Base-by-base conservation (phyloP, 2,888 invertebrate species). In the Trachelus stipa region DNA sequence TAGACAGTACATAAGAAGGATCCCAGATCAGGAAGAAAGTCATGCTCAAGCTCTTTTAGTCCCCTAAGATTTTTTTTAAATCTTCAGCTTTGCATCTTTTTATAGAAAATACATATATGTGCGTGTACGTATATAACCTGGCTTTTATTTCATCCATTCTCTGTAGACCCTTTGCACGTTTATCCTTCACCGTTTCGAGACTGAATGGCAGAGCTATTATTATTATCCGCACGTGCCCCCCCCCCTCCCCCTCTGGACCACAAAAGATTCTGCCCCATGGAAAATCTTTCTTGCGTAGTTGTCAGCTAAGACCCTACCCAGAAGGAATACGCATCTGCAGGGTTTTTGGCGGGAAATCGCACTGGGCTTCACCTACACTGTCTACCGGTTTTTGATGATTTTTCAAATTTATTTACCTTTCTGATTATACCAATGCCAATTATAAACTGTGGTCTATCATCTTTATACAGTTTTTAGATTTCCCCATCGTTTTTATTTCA, bases 161-260 rank as follows among this genome's bases (percentile, higher is more conserved):
- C 12, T 71, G 71, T 3, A 34, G 71, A 31, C 71, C 71, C 71
- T 34, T 71, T 15, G 31, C n/a, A 71, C 71, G 71, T 71, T 71
- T 71, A 71, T 71, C 71, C 71, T 56, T 56, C 71, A 23, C 12
- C 31, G 33, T 71, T 31, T 31, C 31, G 31, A 34, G n/a, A 15
- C 31, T 31, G 31, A 71, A 71, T 71, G 33, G 15, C 71, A 23
- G 71, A 12, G 31, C 71, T 71, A 23, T 56, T 56, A 56, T 56
- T 56, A 33, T 71, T 71, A 71, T 71, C 71, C 71, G 71, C 71
- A 71, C 71, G 71, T 71, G 71, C 31, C 71, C 12, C 31, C 71
- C 31, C 31, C 0, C 35, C 3, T 12, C 12, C 11, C 2, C 35
- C 35, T 12, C 11, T 23, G 6, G 71, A 34, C 71, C 31, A 71